phyloP scores from a whole-genome alignment of 2,888 invertebrate genomes.

The Helleia helle region DNA sequence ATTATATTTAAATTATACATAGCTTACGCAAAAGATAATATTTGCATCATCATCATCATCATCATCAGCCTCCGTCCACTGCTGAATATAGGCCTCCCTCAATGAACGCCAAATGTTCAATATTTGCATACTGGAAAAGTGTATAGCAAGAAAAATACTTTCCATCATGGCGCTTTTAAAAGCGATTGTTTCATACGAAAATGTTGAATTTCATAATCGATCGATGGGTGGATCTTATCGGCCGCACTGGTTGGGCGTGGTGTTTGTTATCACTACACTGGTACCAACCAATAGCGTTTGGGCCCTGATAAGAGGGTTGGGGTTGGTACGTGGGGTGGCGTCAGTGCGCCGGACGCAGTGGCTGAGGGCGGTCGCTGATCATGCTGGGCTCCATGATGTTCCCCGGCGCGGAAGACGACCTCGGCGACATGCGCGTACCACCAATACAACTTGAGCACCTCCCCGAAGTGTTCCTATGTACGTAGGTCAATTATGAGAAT shows the following conservation, averaged over 20 bases:
- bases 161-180: too few species aligned
- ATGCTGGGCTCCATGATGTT: slow-evolving; percentile 73
- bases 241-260: slow-evolving; percentile 65
- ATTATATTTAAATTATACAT: too few species aligned
- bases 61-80: too few species aligned
- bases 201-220: slow-evolving; percentile 57
- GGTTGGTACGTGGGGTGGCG: slow-evolving; percentile 55
- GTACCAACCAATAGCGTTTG: slow-evolving; percentile 46
- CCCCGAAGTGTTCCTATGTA: slow-evolving; percentile 83
- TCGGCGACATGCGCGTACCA: slow-evolving; percentile 78
- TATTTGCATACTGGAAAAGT: too few species aligned
- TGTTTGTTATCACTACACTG: slow-evolving; percentile 51
- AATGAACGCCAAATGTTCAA: too few species aligned
- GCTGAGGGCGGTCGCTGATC: slow-evolving; percentile 45
- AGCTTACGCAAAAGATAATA: too few species aligned
- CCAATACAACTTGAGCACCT: slow-evolving; percentile 82
- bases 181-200: slow-evolving; percentile 39
- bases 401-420: slow-evolving; percentile 52
- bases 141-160: too few species aligned
- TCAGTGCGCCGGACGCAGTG: slow-evolving; percentile 53
- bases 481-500: slow-evolving; percentile 52
- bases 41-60: too few species aligned
- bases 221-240: slow-evolving; percentile 54
- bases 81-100: too few species aligned
- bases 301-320: slow-evolving; percentile 61